Conservation (phyloP, 2,888 invertebrate genomes). For the Laspeyria flexula region DNA sequence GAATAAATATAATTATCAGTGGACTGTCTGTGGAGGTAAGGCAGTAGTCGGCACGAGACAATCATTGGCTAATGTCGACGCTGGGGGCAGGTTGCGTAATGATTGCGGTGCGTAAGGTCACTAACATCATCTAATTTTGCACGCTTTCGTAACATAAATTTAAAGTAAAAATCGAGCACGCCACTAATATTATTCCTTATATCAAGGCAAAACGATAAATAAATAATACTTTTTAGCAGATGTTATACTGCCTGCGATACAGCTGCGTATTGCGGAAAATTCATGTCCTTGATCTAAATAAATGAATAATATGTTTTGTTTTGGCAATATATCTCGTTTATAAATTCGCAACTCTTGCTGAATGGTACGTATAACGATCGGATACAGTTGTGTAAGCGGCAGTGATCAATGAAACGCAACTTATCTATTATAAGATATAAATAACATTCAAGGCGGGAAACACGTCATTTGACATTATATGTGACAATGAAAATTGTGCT, state of each 20-base stretch:
- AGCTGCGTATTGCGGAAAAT: conserved; percentile 39
- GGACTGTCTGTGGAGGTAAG: conserved; percentile 14
- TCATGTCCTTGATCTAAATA: conserved; percentile 45
- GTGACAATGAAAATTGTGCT: not conserved
- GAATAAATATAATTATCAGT: not conserved
- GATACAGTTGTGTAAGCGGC: conserved; percentile 21
- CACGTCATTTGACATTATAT: not conserved
- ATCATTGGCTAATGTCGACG: conserved; percentile 37
- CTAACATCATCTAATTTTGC: conserved; percentile 77
- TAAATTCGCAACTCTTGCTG: conserved; percentile 34
- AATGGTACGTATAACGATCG: conserved; percentile 20
- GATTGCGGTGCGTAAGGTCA: conserved; percentile 76
- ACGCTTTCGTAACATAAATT: conserved; percentile 73
- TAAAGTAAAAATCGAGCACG: conserved; percentile 58
- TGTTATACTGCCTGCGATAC: conserved; percentile 12
- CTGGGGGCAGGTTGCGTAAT: conserved; percentile 62
- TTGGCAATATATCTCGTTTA: conserved; percentile 35
- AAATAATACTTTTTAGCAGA: conserved; percentile 30
- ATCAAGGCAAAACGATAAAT: conserved; percentile 48
- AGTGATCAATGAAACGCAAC: conserved; percentile 10
- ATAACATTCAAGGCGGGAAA: not conserved
- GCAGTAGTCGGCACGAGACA: conserved; percentile 25
- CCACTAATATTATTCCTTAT: conserved; percentile 45
- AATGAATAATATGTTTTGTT: conserved; percentile 27
- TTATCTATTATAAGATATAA: not conserved